A percentile compares a stretch with the other conserved stretches of the same genome.
phyloP scores from a whole-genome alignment of 2,888 invertebrate species.

The Alviniconcha strummeri region DNA sequence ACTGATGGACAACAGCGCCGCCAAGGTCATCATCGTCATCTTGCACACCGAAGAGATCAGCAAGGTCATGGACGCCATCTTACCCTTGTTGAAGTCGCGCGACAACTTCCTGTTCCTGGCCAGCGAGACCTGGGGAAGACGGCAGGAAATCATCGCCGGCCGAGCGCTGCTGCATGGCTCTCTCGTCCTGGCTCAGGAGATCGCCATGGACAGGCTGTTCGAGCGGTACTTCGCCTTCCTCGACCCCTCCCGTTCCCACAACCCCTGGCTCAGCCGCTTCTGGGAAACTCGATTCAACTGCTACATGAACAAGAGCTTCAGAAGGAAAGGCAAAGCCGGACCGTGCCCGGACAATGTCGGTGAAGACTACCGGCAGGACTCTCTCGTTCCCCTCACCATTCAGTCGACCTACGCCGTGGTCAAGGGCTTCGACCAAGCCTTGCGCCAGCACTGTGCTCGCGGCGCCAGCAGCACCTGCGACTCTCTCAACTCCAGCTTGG shows the following conservation, averaged over 20 bases:
- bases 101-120: constrained; percentile 26
- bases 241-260: not conserved
- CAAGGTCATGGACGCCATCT: constrained; percentile 27
- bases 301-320: constrained; percentile 48
- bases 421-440: constrained; percentile 2
- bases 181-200: constrained; percentile 24
- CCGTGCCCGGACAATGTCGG: constrained; percentile 5
- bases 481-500: not conserved
- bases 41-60: constrained; percentile 10
- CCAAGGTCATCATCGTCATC: constrained; percentile 21
- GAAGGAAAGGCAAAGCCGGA: constrained; percentile 8
- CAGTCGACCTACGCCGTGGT: constrained; percentile 9
- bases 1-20: not conserved
- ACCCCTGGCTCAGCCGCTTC: constrained; percentile 46
- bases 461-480: not conserved
- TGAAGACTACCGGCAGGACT: not conserved
- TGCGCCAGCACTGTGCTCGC: not conserved
- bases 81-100: not conserved
- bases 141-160: not conserved
- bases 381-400: constrained; percentile 14
- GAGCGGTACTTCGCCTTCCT: constrained; percentile 15
- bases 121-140: constrained; percentile 15
- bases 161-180: not conserved
- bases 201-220: constrained; percentile 1
- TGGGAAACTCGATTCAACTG: constrained; percentile 44